Base-by-base conservation (phyloP, 2,797 vertebrate species). In the Leptoclinus maculatus region DNA sequence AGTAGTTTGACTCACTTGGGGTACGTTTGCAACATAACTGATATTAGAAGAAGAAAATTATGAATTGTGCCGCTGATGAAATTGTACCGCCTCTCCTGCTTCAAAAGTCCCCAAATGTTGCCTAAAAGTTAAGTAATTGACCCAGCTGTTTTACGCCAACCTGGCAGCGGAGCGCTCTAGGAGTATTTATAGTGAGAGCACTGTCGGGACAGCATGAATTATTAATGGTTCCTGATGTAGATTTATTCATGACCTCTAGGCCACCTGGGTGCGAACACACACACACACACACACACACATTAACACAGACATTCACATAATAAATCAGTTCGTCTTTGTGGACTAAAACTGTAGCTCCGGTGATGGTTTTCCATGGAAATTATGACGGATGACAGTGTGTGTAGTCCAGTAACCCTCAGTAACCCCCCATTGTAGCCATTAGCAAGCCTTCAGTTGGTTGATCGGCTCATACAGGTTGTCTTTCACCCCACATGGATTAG, bases 191-290 rank as follows among this genome's bases (percentile, higher is more conserved):
- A 93, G 90, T 79, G 84, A 87, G 86, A 89, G 91, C 76, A 71
- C 83, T 81, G 90, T 93, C 74, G 79, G 90, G 92, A 93, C 83
- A 66, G 71, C 76, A 90, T 94, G 89, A 94, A 95, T 94, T 92
- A 95, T 94, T 94, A 87, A 95, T 94, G 82, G 86, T 23, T 89
- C 78, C 79, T 79, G 84, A 90, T 93, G 86, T 89, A 91, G 90
- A 90, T 92, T 92, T 88, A 89, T 92, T 88, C 70, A 71, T 91
- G 92, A 95, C 92, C 92, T 94, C 90, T 84, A 87, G 91, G 90
- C 89, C 92, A 93, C 87, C 87, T 84, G 86, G 83, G 83, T 84
- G 76, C 79, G 39, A 74, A 85, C 65, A 62, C 84, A 89, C 74
- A 74, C 78, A 78, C 34, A 65, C 5, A 43, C 82, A 69, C 70